Conservation (phyloP, 2,797 vertebrate genomes). For the Hydrolagus colliei region DNA sequence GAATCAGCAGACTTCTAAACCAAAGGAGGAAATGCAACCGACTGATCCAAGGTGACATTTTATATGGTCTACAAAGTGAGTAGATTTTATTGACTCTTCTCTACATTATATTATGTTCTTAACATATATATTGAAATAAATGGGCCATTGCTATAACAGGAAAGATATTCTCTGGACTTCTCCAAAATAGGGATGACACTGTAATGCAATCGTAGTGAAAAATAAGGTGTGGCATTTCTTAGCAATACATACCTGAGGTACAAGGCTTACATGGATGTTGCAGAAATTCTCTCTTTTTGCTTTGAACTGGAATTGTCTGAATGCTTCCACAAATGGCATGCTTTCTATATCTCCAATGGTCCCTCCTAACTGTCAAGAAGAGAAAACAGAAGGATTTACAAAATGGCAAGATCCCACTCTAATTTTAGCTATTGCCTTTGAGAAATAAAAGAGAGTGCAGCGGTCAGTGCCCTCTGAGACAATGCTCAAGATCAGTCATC, state of each 20-base stretch:
- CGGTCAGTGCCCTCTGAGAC: no score
- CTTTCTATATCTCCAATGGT: slow-evolving; percentile 69
- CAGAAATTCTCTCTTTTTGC: slow-evolving; percentile 65
- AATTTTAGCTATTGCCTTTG: not conserved
- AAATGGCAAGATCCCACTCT: not conserved
- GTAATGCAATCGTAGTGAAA: not conserved
- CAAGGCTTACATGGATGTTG: slow-evolving; percentile 67
- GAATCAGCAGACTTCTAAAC: no score
- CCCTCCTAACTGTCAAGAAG: slow-evolving; percentile 56
- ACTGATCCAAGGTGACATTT: no score
- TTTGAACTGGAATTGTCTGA: slow-evolving; percentile 68
- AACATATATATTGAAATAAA: not conserved
- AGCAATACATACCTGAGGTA: slow-evolving; percentile 56
- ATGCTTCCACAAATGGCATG: slow-evolving; percentile 67
- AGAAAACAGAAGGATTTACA: slow-evolving; percentile 16
- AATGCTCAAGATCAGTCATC: no score
- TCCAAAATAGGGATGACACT: not conserved
- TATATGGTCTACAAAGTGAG: no score
- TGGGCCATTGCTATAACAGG: not conserved
- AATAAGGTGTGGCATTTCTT: not conserved
- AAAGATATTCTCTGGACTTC: not conserved
- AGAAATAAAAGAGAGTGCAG: no score
- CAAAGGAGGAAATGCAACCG: no score
- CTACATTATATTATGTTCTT: no score
- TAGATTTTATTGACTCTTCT: no score